These are phyloP conservation scores for Coenobita brevimanus DNA, from an alignment of 1,140 invertebrate genomes.

Conservation along the genomic window DNA sequence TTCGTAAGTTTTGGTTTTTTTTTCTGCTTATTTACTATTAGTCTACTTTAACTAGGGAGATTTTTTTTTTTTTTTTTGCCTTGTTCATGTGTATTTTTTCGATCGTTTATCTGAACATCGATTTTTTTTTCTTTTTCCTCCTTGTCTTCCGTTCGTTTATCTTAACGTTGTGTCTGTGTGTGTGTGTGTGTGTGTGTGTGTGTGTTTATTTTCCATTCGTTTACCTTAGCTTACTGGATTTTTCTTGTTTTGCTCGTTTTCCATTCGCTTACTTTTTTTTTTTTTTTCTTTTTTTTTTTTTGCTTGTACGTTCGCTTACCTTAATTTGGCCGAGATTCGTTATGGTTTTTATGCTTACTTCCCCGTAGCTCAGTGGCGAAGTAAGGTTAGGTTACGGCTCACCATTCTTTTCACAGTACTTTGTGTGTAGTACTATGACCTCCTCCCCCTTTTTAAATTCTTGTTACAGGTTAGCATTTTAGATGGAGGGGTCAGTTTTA, in stretches of 20 bases:
- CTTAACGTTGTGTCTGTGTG: background rate
- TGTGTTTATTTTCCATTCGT: background rate
- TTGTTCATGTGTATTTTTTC: background rate
- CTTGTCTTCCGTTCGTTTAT: background rate
- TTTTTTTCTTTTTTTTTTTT: background rate
- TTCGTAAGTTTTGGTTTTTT: too few species aligned
- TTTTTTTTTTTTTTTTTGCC: background rate
- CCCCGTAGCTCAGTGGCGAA: too few species aligned
- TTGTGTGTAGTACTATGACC: too few species aligned
- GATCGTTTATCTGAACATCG: background rate
- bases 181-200: background rate
- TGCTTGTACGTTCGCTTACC: background rate
- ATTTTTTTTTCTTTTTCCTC: background rate
- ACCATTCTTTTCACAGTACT: too few species aligned
- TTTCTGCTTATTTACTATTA: too few species aligned
- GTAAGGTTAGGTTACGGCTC: too few species aligned
- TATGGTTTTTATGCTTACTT: too few species aligned
- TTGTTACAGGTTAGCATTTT: too few species aligned
- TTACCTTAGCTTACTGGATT: background rate
- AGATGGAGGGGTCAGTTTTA: too few species aligned
- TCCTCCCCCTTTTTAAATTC: too few species aligned
- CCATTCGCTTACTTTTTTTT: background rate
- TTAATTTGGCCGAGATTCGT: too few species aligned
- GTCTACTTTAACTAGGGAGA: too few species aligned
- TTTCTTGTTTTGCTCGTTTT: background rate